Percentiles rank a stretch among this genome's conserved stretches.
Evolutionary conservation across 1,140 invertebrate genomes (phyloP).

Genomic region (Pissodes strobi): DNA sequence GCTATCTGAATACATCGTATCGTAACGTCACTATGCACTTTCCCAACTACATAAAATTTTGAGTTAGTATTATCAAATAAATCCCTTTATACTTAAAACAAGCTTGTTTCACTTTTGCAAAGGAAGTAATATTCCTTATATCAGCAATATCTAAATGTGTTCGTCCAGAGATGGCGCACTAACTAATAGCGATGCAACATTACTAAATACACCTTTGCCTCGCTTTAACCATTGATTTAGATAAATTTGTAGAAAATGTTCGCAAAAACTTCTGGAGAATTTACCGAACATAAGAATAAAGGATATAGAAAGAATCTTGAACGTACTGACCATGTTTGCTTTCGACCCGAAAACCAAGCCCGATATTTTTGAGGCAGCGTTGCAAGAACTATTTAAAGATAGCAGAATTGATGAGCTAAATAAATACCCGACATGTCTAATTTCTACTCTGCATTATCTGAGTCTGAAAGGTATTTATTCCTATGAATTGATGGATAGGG

Average conservation of each 20-base stretch:
- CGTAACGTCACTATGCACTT: no score
- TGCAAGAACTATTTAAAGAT: conserved; percentile 57
- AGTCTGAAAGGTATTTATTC: conserved; percentile 57
- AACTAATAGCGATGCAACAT: no score
- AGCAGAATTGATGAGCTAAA: conserved; percentile 57
- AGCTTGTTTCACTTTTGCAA: no score
- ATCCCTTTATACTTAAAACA: no score
- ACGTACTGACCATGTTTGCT: conserved; percentile 59
- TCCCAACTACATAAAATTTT: no score
- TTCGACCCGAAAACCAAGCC: conserved; percentile 52
- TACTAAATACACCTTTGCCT: no score
- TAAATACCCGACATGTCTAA: conserved; percentile 55
- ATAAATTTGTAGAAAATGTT: conserved; percentile 34
- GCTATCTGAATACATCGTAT: no score
- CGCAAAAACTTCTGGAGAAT: conserved; percentile 37
- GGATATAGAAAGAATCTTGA: conserved; percentile 65
- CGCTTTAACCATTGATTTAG: no score
- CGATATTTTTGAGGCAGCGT: conserved; percentile 56
- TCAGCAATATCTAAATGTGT: no score
- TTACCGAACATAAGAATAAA: conserved; percentile 59
- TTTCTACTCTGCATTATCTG: conserved; percentile 58
- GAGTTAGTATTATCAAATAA: no score
- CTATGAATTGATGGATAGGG: conserved; percentile 57
- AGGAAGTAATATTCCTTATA: no score
- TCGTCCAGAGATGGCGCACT: no score